Base-by-base conservation (phyloP, 2,888 invertebrate genomes). In the Mellilla xanthometata region DNA sequence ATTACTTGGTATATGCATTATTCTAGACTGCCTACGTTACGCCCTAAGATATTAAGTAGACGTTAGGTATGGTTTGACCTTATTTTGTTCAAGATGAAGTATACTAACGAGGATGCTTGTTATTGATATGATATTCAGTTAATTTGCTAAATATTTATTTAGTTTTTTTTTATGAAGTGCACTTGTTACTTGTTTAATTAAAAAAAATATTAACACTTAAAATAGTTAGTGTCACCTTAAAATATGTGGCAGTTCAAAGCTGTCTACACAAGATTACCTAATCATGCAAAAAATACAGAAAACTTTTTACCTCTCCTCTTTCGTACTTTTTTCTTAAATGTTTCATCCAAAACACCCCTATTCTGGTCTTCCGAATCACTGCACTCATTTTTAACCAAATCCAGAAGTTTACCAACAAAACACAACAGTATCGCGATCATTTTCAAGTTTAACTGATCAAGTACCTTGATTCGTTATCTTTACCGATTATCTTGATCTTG, bases 361-460 rank as follows among this genome's bases (percentile, higher is more conserved):
- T 30, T 28, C 7, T 13, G 27, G 24, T 39, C 33, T 24, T 38
- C 41, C 26, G 23, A 46, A 26, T 52, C 60, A 68, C 38, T 12
- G 23, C 41, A 52, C 38, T 52, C 60, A 68, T 52, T 67, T 58
- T 57, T 73, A 32, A 69, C 62, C 29, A 79, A 52, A 50, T 82
- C 73, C 49, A 82, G 67, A 46, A 87, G 58, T 66, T 77, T 79
- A 2, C 73, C 69, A 46, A 82, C 57, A 39, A 86, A 64, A 57
- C 68, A 85, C 69, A 83, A 63, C 62, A 84, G 70, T 46, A 83
- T 55, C 12, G 65, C 85, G 40, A 87, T 84, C 87, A 88, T 88
- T 60, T 68, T 66, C 48, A 55, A 48, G 40, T 42, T 60, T 48
- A 51, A 47, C 48, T 40, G 23, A 54, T 24, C 24, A 49, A 34